These are phyloP conservation scores for Linnaemya vulpina DNA, from an alignment of 2,888 invertebrate genomes.

Conservation along the genomic window DNA sequence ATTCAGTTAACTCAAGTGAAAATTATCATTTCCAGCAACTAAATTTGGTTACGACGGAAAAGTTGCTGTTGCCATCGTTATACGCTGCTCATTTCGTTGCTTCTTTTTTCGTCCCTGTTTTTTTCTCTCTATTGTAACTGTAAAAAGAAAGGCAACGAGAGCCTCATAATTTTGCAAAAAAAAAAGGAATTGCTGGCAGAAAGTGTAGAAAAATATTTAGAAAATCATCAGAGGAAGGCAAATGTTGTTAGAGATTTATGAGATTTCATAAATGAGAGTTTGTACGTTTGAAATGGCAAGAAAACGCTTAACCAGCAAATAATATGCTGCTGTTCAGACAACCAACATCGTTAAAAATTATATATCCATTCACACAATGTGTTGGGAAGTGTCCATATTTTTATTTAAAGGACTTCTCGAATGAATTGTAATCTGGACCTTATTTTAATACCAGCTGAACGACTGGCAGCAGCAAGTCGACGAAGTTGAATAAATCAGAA, in stretches of 20 bases:
- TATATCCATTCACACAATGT: background rate
- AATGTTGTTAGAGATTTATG: constrained; percentile 61
- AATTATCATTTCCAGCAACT: constrained; percentile 74
- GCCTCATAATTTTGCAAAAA: constrained; percentile 49
- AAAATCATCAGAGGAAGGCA: constrained; percentile 35
- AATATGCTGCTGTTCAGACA: constrained; percentile 4
- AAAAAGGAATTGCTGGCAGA: constrained; percentile 38
- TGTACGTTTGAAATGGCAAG: constrained; percentile 8
- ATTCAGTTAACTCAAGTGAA: constrained; percentile 71
- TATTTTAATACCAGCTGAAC: background rate
- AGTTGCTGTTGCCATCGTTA: constrained; percentile 46
- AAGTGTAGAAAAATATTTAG: background rate
- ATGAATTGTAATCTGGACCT: constrained; percentile 1
- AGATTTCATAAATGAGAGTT: constrained; percentile 61
- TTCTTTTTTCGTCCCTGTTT: background rate
- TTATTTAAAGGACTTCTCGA: constrained; percentile 15
- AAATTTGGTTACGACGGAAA: constrained; percentile 63
- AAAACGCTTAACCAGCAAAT: constrained; percentile 49
- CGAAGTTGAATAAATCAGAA: background rate
- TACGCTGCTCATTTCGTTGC: constrained; percentile 6
- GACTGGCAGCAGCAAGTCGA: background rate
- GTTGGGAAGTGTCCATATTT: constrained; percentile 3
- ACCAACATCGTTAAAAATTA: background rate
- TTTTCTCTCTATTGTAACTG: background rate
- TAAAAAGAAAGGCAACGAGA: constrained; percentile 16